Evolutionary conservation across 1,140 invertebrate species (phyloP).

Genomic region (Pseudomyrmex sp.): DNA sequence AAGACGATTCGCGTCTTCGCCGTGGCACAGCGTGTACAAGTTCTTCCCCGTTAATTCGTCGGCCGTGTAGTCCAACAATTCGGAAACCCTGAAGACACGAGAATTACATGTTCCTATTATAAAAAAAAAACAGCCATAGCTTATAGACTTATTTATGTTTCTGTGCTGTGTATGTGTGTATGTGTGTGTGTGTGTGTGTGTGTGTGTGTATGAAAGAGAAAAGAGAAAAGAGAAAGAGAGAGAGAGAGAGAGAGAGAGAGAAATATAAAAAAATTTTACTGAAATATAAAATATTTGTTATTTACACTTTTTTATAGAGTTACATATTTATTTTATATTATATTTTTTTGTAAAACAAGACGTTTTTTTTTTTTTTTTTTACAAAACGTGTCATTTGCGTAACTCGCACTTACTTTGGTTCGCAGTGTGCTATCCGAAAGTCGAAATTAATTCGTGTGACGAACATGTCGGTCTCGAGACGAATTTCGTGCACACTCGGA

Average conservation of each 20-base stretch:
- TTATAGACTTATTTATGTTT: not conserved
- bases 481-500: constrained; percentile 98
- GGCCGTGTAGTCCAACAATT: constrained; percentile 95
- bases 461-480: constrained; percentile 98
- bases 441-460: constrained; percentile 98
- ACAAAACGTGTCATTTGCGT: not conserved
- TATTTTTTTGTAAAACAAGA: too few relatives aligned
- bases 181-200: not conserved
- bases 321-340: too few relatives aligned
- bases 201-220: not conserved
- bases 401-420: constrained; percentile 92
- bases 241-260: not conserved
- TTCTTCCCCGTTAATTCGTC: constrained; percentile 98
- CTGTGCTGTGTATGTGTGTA: not conserved
- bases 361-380: not conserved
- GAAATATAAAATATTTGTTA: too few relatives aligned
- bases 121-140: not conserved
- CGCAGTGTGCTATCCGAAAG: constrained; percentile 98
- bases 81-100: constrained; percentile 90
- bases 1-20: constrained; percentile 96
- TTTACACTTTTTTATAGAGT: too few relatives aligned
- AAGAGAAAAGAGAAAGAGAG: not conserved
- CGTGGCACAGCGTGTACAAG: constrained; percentile 97
- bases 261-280: too few relatives aligned
- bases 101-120: not conserved